Evolutionary conservation across 1,140 invertebrate species (phyloP).

Genomic region (Pollicipes pollicipes): DNA sequence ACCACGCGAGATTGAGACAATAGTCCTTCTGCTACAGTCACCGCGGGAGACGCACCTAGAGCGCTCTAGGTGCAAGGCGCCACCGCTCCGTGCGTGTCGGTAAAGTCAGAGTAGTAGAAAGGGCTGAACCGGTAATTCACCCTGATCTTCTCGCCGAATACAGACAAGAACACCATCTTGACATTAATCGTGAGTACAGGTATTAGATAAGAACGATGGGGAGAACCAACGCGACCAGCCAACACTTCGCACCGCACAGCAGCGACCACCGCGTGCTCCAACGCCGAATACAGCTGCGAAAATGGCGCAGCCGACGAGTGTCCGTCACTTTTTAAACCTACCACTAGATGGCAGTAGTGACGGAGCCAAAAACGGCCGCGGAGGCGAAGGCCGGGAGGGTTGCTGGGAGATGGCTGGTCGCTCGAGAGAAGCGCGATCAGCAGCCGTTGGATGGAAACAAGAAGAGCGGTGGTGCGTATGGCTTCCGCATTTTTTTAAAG

Average conservation of each 20-base stretch:
- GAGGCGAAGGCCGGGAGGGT: too few relatives aligned
- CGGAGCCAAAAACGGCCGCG: too few relatives aligned
- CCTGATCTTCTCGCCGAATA: conserved; percentile 4
- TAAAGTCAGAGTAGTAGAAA: conserved; percentile 43
- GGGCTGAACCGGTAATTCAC: conserved; percentile 21
- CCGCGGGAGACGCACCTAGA: conserved; percentile 10
- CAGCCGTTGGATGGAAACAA: too few relatives aligned
- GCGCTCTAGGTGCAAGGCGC: conserved; percentile 9
- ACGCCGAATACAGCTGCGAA: not conserved
- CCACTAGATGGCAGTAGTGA: not conserved
- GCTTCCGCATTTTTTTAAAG: too few relatives aligned
- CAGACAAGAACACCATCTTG: conserved; percentile 7
- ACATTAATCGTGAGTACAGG: conserved; percentile 4
- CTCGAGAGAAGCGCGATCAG: too few relatives aligned
- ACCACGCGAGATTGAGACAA: not conserved
- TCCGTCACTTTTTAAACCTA: not conserved
- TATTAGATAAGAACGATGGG: not conserved
- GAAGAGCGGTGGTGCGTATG: too few relatives aligned
- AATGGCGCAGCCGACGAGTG: not conserved
- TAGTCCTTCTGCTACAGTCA: conserved; percentile 7
- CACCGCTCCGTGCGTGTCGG: conserved; percentile 19
- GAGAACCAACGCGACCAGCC: not conserved
- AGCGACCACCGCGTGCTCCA: not conserved
- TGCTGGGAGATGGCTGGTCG: too few relatives aligned
- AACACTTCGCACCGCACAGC: not conserved